Percentiles rank a stretch among this genome's conserved stretches.
phyloP scores from a whole-genome alignment of 2,888 invertebrate species.

The Mechanitis mazaeus region DNA sequence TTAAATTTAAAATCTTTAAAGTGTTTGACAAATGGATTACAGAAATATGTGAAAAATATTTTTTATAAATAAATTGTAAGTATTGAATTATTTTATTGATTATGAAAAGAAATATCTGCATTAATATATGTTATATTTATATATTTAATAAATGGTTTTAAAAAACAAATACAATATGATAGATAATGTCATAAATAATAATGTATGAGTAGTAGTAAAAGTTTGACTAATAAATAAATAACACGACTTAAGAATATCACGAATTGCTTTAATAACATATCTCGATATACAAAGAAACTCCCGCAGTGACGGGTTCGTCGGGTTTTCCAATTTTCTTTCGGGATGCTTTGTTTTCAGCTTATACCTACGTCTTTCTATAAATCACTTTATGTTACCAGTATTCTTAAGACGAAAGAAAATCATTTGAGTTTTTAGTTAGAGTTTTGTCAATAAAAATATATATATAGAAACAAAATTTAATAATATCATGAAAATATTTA shows the following conservation, averaged over 20 bases:
- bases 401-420: conserved; percentile 47
- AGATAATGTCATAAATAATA: neutral
- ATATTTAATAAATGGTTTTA: too few species aligned
- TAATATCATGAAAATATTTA: too few species aligned
- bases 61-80: conserved; percentile 46
- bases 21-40: conserved; percentile 25
- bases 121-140: too few species aligned
- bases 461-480: too few species aligned
- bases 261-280: conserved; percentile 21
- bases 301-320: conserved; percentile 43
- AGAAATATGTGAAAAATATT: conserved; percentile 24
- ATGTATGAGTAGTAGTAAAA: neutral
- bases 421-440: neutral
- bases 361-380: conserved; percentile 45
- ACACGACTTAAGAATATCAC: neutral
- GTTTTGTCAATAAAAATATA: neutral
- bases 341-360: conserved; percentile 53
- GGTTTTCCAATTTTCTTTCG: conserved; percentile 52
- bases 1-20: conserved; percentile 1
- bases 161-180: too few species aligned
- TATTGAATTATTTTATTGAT: conserved; percentile 29
- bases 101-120: too few species aligned
- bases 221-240: neutral
- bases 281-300: conserved; percentile 54
- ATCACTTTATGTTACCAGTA: conserved; percentile 46